These are phyloP conservation scores for Callorhinus ursinus DNA, from an alignment of 2,113 vertebrate species.

Conservation along the genomic window DNA sequence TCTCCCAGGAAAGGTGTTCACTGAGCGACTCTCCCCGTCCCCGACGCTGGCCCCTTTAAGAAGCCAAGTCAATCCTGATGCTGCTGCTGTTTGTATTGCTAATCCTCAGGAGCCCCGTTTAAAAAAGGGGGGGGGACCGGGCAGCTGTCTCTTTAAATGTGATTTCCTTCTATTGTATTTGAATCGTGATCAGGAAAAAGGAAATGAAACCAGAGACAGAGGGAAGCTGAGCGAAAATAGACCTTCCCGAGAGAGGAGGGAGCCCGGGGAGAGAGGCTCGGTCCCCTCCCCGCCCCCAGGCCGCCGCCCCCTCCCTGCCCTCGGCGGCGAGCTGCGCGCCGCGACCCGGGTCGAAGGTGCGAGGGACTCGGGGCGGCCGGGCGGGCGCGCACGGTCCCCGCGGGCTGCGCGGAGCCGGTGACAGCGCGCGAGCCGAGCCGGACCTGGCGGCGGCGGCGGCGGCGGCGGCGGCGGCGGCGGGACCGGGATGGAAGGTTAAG, in stretches of 20 bases:
- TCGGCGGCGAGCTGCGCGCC: constrained; percentile 42
- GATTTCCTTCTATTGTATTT: constrained; percentile 99
- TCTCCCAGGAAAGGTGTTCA: constrained; percentile 23
- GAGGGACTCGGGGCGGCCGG: constrained; percentile 49
- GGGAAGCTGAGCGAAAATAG: constrained; percentile 87
- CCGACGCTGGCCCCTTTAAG: constrained; percentile 84
- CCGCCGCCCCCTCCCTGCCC: constrained; percentile 59
- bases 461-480: constrained; percentile 57
- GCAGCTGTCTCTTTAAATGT: constrained; percentile 96
- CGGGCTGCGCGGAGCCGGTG: constrained; percentile 65
- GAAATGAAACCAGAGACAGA: constrained; percentile 93
- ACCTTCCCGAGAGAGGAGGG: constrained; percentile 75
- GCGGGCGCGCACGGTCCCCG: constrained; percentile 57
- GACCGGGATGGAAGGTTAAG: constrained; percentile 83
- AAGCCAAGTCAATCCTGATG: constrained; percentile 75
- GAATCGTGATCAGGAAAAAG: constrained; percentile 99
- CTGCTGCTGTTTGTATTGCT: constrained; percentile 80
- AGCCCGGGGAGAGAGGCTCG: constrained; percentile 53
- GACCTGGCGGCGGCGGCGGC: constrained; percentile 46
- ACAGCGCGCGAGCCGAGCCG: constrained; percentile 55
- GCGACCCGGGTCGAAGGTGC: constrained; percentile 54
- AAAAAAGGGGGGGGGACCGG: constrained; percentile 72
- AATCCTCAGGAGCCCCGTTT: constrained; percentile 84
- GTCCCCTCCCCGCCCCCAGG: constrained; percentile 52
- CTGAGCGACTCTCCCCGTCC: not conserved